phyloP scores from a whole-genome alignment of 1,140 invertebrate species.

The Plutomurus gul region DNA sequence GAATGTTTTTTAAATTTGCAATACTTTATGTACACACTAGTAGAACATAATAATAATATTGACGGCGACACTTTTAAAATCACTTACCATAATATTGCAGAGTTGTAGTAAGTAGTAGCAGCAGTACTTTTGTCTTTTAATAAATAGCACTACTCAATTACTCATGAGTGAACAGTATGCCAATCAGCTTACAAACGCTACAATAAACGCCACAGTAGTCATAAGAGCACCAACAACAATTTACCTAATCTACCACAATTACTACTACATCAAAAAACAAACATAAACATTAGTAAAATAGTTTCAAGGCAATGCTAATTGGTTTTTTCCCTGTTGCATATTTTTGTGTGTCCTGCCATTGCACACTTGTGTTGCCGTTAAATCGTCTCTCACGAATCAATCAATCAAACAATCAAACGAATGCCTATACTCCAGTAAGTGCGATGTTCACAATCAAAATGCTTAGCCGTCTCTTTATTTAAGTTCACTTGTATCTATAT shows the following conservation, averaged over 20 bases:
- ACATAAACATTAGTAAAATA: not conserved
- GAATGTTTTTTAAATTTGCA: no score
- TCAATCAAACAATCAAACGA: constrained; percentile 25
- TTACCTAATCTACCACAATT: not conserved
- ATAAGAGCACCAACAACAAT: not conserved
- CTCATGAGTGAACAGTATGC: no score
- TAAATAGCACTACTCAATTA: no score
- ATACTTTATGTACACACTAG: no score
- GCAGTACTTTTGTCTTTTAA: no score
- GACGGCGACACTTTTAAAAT: no score
- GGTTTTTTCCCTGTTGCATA: constrained; percentile 46
- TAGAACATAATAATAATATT: no score
- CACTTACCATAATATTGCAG: no score
- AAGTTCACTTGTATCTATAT: not conserved
- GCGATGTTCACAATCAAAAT: constrained; percentile 45
- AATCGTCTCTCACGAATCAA: constrained; percentile 41
- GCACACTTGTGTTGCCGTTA: constrained; percentile 45
- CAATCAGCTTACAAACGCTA: no score
- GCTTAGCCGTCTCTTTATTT: not conserved
- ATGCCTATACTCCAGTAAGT: constrained; percentile 42
- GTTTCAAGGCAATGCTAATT: constrained; percentile 38
- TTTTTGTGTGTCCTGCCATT: constrained; percentile 44
- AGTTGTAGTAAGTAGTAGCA: no score
- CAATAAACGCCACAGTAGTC: no score
- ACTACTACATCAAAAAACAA: not conserved